Evolutionary conservation across 2,888 invertebrate species (phyloP), one percentile per base, ranked within the genome.

Genomic region (Catocala sponsa): DNA sequence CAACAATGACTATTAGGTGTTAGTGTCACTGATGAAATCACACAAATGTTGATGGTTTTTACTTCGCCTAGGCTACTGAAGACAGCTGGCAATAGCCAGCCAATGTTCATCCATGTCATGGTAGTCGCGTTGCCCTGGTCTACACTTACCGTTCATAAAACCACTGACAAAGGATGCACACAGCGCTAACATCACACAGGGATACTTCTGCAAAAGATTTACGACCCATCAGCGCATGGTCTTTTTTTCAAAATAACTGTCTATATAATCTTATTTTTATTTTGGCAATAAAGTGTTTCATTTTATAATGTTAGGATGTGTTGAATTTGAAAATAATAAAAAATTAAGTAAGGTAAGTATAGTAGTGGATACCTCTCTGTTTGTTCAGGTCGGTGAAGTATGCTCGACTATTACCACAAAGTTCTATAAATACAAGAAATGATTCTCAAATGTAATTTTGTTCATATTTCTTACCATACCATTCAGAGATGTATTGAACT

Each of bases 181-280:
- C 95, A 95, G 95, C 95, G 94, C 95, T 95, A 95, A 94, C 94
- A 95, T 95, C 95, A 95, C 95, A 95, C 95, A 95, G 95, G 95
- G 95, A 95, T 95, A 95, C 94, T 96, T 97, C 97, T 97, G 97
- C 96, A 97, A 96, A 97, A 97, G 96, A 97, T 96, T 92, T 94
- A 96, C 94, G 96, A 96, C 96, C 96, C 96, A 95, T 96, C 95
- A 96, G 96, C 95, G 94, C 84, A 90, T 87, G 88, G 90, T 87
- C 89, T 87, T 85, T 87, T 25, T 88, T 85, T 74, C 72, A 81
- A 79, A 88, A 83, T 86, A 82, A 87, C 74, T 82, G 73, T 82
- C 81, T 87, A 86, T 79, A 80, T 74, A 76, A 68, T 83, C 47
- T 64, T 51, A 70, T 57, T 65, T 65, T 71, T 65, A 46, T 65